Base-by-base conservation (phyloP, 2,113 vertebrate genomes). In the Petromus typicus region DNA sequence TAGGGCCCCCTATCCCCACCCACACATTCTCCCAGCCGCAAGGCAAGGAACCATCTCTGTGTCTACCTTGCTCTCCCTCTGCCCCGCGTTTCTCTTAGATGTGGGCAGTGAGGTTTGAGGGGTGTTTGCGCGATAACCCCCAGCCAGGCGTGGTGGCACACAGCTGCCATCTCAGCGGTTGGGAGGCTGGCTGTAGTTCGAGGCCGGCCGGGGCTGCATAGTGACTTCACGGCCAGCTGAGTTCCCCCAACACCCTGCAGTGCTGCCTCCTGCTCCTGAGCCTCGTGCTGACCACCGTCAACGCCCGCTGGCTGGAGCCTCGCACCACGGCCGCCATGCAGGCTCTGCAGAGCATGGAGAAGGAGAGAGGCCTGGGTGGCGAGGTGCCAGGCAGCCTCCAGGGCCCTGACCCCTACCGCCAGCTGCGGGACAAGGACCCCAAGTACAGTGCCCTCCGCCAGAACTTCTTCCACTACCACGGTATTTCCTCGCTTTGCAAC, bases 401-500 rank as follows among this genome's bases (percentile, higher is more conserved):
- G 75, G 93, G 97, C 32, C 98, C 92, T 0, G 99, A 99, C 57
- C 98, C 56, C 27, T 99, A 99, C 37, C 94, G 96, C 61, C 99
- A 98, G 84, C 99, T 99, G 45, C 98, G 96, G 66, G 98, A 99
- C 73, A 98, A 98, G 97, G 99, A 99, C 96, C 98, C 99, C 78
- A 99, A 99, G 96, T 99, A 99, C 97, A 97, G 59, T 73, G 97
- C 91, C 27, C 96, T 96, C 80, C 98, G 97, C 66, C 95, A 90
- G 40, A 96, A 40, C 12, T 99, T 99, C 89, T 98, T 98, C 54
- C 98, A 94, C n/a, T 99, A 98, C 97, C 99, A 99, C 1, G 98
- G 98, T 32, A 54, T 99, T 69, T 99, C 99, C n/a, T 98, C 73
- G 51, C 97, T 99, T 67, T 99, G 99, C 96, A 99, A 99, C 92